Evolutionary conservation across 2,797 vertebrate genomes (phyloP), one percentile per base, ranked within the genome.

Genomic region (Crax fasciolata): DNA sequence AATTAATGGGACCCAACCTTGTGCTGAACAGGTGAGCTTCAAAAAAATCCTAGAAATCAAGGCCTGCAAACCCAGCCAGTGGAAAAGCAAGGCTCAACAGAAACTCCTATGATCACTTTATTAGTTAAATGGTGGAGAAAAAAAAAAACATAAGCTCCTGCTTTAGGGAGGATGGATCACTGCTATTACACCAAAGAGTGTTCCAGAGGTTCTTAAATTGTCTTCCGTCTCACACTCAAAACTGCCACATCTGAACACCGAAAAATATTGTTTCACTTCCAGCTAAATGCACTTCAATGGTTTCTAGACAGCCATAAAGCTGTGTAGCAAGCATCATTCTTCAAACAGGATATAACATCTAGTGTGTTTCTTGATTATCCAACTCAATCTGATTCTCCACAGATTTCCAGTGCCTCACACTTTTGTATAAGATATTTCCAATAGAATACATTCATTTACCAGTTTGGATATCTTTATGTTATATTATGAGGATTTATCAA

Each of bases 201-300:
- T 94, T 94, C 91, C 94, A 92, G 62, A 72, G 82, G 38, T 93
- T 95, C 90, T 89, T 96, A 92, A 95, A 96, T 96, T 97, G 89
- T 95, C 65, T 96, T 91, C 89, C 88, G 43, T 94, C 93, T 89
- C 84, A 80, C 72, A 87, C 83, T 92, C 91, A 93, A 93, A 96
- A 59, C 87, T 93, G 93, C 77, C 96, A 97, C 80, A 62, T 95
- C 86, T 94, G 84, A 96, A 87, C 94, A 90, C 54, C 95, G 84
- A 94, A 95, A 97, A 96, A 96, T 95, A 89, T 67, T 92, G 90
- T 93, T 94, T 95, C 85, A 92, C 91, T 94, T 93, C 79, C 84
- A 95, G 92, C 85, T 93, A 91, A 96, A 95, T 84, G 87, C 59
- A 57, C 43, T 92, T 86, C 90, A 91, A 94, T 87, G 76, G 70